phyloP scores from a whole-genome alignment of 2,797 vertebrate genomes.

The Lacerta viridis region DNA sequence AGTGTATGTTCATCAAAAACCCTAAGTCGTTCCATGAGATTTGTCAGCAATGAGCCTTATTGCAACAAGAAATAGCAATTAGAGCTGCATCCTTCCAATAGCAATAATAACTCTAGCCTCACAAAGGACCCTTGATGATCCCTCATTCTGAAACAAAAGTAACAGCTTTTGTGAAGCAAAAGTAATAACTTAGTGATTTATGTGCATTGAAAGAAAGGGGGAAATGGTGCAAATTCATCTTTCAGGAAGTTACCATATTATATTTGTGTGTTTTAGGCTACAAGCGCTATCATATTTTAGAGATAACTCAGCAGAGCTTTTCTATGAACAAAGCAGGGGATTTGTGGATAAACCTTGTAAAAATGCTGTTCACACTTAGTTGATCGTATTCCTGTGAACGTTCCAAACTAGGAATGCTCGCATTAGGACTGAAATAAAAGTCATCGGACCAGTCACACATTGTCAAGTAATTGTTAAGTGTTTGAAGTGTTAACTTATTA shows the following conservation, averaged over 20 bases:
- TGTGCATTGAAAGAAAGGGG: not conserved
- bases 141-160: conserved; percentile 32
- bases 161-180: conserved; percentile 32
- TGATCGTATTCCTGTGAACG: not conserved
- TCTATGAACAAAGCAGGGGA: not conserved
- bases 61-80: conserved; percentile 7
- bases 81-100: conserved; percentile 5
- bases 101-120: conserved; percentile 10
- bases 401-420: not conserved
- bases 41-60: conserved; percentile 4
- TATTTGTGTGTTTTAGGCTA: not conserved
- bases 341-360: not conserved
- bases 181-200: conserved; percentile 1
- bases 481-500: not conserved
- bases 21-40: conserved; percentile 24
- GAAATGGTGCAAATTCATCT: not conserved
- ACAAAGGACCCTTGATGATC: conserved; percentile 25
- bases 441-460: not conserved
- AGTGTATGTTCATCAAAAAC: not conserved
- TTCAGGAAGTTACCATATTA: not conserved
- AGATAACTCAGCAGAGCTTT: not conserved
- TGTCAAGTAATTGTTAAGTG: not conserved
- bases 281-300: conserved; percentile 16
- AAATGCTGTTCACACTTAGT: not conserved
- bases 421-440: not conserved